Base-by-base conservation (phyloP, 1,140 invertebrate genomes). In the Drosophila punjabiensis region DNA sequence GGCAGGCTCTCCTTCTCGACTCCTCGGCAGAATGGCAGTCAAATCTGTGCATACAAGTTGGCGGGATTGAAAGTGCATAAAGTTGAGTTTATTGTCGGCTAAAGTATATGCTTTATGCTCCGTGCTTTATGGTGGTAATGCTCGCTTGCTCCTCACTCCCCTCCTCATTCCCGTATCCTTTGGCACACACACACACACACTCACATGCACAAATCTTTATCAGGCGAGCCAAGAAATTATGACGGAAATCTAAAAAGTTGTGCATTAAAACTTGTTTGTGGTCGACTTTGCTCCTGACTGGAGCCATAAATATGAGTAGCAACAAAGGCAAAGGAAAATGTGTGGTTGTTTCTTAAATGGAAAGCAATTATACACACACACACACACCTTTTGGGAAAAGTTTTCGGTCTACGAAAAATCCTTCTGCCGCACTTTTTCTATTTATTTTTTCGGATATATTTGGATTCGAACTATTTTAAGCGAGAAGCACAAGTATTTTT, bases 171-270 rank as follows among this genome's bases (percentile, higher is more conserved):
- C 3, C 37, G n/a, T n/a, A n/a, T n/a, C 33, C 28, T 9, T 9
- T 9, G 1, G 14, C 35, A 32, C 33, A 33, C 45, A 52, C 33
- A 33, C 45, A 52, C 37, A 59, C 32, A 41, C 62, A 45, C 24
- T 24, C 60, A 66, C 61, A 69, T 63, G 56, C 64, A 79, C 16
- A 75, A 89, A 85, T 85, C 81, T 90, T 90, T 85, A 88, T 89
- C 81, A 76, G 78, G 47, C 85, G 53, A 50, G 75, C 81, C 74
- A 90, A 90, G 78, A 83, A 89, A 90, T 89, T 89, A 85, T 89
- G 85, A 90, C 86, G 85, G 85, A 89, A 89, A 89, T 89, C 86
- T 89, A 89, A 89, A 89, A 89, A 89, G 85, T 89, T 89, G 82
- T 89, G 86, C 81, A 85, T 89, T 90, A 89, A 90, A 89, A 89